Percentiles rank a stretch among this genome's conserved stretches.
Evolutionary conservation across 2,797 vertebrate genomes (phyloP).

Genomic region (Typhlichthys eigenmanni): DNA sequence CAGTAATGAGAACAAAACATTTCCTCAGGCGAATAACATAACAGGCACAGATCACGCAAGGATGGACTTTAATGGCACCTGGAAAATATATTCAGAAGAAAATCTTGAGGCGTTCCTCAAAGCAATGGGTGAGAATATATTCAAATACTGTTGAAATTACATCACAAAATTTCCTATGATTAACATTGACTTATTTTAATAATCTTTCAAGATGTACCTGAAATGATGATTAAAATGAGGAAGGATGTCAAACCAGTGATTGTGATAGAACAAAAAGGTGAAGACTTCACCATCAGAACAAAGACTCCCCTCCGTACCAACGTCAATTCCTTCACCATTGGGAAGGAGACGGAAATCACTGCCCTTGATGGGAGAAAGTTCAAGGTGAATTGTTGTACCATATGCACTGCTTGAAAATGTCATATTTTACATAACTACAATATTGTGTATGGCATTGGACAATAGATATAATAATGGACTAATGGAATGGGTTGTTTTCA

Average conservation of each 20-base stretch:
- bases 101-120: slow-evolving; percentile 83
- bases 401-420: too few species aligned
- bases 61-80: slow-evolving; percentile 85
- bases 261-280: slow-evolving; percentile 81
- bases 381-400: slow-evolving; percentile 39
- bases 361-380: slow-evolving; percentile 61
- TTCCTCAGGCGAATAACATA: slow-evolving; percentile 9
- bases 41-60: slow-evolving; percentile 7
- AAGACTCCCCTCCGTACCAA: slow-evolving; percentile 76
- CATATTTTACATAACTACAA: background rate
- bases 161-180: background rate
- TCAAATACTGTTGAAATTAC: background rate
- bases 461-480: too few species aligned
- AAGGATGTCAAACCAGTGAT: slow-evolving; percentile 79
- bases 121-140: slow-evolving; percentile 60
- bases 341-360: slow-evolving; percentile 79
- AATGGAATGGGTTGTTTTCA: too few species aligned
- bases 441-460: too few species aligned
- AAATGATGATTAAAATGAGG: slow-evolving; percentile 76
- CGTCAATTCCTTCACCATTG: slow-evolving; percentile 77
- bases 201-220: slow-evolving; percentile 69
- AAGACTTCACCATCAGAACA: slow-evolving; percentile 76
- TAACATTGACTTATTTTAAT: background rate
- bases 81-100: slow-evolving; percentile 83
- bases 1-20: slow-evolving; percentile 31